Evolutionary conservation across 2,888 invertebrate species (phyloP), one percentile per base, ranked within the genome.

Genomic region (Acleris sparsana): DNA sequence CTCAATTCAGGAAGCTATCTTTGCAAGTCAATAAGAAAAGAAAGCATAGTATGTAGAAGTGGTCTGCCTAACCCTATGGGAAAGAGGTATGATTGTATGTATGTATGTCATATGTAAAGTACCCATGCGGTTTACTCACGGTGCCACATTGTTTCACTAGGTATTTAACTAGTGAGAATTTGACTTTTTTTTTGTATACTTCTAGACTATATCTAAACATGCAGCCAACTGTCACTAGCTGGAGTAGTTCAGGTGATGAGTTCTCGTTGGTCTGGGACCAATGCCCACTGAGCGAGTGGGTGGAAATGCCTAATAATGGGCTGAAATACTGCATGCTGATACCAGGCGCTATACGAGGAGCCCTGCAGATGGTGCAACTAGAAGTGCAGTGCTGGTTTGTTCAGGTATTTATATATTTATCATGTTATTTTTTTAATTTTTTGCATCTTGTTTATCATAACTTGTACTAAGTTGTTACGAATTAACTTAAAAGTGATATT

Each of bases 341-440:
- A 57, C 97, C 98, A 69, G 99, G 99, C 0, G 95, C 96, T 39
- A 95, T 97, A 63, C 94, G 99, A 69, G 99, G 99, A 18, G 99
- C 99, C 9, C 93, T 99, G 77, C 99, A 99, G 94, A 99, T 99
- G 98, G 99, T 99, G 49, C 99, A 99, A 85, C 94, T 99, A 84
- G 99, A 99, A 88, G 97, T 99, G 6, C 96, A 97, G 78, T 96
- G 97, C 75, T 97, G 97, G 96, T 98, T 99, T 93, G 96, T 97
- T 1, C 96, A 95, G 93, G 94, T 94, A 77, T 72, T 52, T 60
- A 16, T 46, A 56, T 43, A 13, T 55, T 33, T 46, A 13, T 11
- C 49, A 22, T 22, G 4, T 22, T 22, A 22, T 22, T 22, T 2
- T 4, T 22, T 22, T 22, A 0, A 2, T 0, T 22, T 22, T 20